These are phyloP conservation scores for Troglohyphantes excavatus DNA, from an alignment of 2,888 invertebrate species.

Conservation along the genomic window DNA sequence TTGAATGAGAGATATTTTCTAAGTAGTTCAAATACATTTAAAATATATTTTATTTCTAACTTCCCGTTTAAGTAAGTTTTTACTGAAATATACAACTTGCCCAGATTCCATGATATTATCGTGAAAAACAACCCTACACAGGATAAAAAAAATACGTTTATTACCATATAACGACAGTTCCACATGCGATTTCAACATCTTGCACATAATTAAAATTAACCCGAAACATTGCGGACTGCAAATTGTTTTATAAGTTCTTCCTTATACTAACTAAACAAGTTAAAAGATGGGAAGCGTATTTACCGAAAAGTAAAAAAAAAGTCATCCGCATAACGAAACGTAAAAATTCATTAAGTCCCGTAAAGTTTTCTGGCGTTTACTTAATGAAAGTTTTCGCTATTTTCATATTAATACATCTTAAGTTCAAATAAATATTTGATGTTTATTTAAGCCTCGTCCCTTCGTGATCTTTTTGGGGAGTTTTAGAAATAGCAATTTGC, in stretches of 20 bases:
- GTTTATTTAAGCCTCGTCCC: constrained; percentile 21
- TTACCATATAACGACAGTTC: constrained; percentile 15
- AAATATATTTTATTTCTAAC: too few relatives aligned
- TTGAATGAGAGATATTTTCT: too few relatives aligned
- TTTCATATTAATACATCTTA: constrained; percentile 14
- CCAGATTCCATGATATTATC: too few relatives aligned
- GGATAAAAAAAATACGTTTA: too few relatives aligned
- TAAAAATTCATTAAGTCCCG: background rate
- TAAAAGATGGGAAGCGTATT: constrained; percentile 13
- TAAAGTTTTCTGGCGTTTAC: constrained; percentile 8
- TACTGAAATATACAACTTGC: too few relatives aligned
- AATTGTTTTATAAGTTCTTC: constrained; percentile 11
- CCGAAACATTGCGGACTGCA: background rate
- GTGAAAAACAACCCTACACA: too few relatives aligned
- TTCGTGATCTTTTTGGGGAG: background rate
- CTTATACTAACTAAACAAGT: constrained; percentile 26
- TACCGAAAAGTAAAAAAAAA: constrained; percentile 21
- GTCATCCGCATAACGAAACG: constrained; percentile 1
- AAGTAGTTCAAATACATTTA: too few relatives aligned
- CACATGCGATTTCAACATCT: constrained; percentile 7
- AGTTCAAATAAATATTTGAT: constrained; percentile 38
- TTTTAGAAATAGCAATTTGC: background rate
- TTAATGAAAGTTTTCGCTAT: constrained; percentile 5
- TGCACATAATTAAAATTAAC: constrained; percentile 8
- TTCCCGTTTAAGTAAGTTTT: too few relatives aligned